phyloP scores from a whole-genome alignment of 2,888 invertebrate species.

The Escarpia spicata region DNA sequence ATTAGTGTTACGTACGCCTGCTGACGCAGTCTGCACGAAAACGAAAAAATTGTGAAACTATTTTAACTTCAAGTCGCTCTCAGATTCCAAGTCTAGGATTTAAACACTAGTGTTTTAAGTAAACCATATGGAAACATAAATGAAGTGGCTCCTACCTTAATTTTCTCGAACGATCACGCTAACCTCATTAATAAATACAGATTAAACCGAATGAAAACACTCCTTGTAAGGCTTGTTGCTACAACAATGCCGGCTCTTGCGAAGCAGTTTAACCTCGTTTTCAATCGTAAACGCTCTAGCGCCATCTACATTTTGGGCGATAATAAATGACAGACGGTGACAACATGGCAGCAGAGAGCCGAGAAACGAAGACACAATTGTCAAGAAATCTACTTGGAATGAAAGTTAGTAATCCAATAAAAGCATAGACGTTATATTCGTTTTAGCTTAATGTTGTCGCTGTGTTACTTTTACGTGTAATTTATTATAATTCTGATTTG shows the following conservation, averaged over 20 bases:
- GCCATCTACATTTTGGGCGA: neutral
- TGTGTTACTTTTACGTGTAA: neutral
- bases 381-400: constrained; percentile 13
- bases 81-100: neutral
- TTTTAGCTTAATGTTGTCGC: neutral
- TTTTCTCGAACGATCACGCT: neutral
- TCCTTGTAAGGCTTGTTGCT: neutral
- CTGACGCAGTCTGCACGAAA: too few relatives aligned
- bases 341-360: neutral
- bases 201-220: neutral
- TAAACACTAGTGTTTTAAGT: too few relatives aligned
- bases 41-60: too few relatives aligned
- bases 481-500: neutral
- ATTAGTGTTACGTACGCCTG: too few relatives aligned
- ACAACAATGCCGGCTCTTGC: neutral
- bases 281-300: neutral
- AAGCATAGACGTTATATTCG: neutral
- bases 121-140: neutral
- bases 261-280: constrained; percentile 1
- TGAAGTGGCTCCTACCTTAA: neutral
- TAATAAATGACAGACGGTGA: neutral
- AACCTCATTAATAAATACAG: neutral
- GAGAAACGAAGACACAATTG: neutral
- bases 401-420: neutral
- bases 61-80: neutral